phyloP scores from a whole-genome alignment of 2,888 invertebrate species.

The Anticlea derivata region DNA sequence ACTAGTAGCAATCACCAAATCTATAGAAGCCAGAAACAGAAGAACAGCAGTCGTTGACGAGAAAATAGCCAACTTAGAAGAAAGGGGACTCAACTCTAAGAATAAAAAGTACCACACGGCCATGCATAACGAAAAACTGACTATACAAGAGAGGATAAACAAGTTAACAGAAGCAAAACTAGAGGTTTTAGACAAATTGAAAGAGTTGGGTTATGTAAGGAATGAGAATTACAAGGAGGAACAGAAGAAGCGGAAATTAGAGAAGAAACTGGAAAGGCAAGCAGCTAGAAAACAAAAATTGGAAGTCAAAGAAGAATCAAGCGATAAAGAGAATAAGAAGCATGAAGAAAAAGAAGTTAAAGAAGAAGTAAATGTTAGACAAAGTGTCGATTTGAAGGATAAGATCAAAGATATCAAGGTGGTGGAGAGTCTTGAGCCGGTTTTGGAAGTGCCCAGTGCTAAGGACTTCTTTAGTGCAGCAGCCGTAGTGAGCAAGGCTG shows the following conservation, averaged over 20 bases:
- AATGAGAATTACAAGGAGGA: constrained; percentile 33
- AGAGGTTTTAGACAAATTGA: constrained; percentile 44
- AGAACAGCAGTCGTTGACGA: constrained; percentile 50
- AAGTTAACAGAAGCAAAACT: constrained; percentile 54
- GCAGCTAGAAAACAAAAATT: constrained; percentile 18
- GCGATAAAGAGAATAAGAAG: constrained; percentile 26
- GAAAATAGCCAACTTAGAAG: constrained; percentile 64
- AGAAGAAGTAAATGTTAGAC: constrained; percentile 38
- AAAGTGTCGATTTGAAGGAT: constrained; percentile 23
- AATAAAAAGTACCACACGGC: constrained; percentile 69
- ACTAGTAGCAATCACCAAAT: constrained; percentile 52
- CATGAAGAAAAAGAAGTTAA: constrained; percentile 37
- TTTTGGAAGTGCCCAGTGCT: constrained; percentile 64
- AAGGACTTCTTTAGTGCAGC: constrained; percentile 64
- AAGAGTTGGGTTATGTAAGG: constrained; percentile 43
- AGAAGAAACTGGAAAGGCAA: constrained; percentile 32
- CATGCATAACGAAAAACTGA: constrained; percentile 62
- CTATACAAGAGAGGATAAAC: constrained; percentile 51
- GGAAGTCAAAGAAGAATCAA: constrained; percentile 28
- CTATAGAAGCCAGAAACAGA: constrained; percentile 51
- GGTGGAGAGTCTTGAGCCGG: constrained; percentile 56
- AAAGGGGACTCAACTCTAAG: constrained; percentile 53
- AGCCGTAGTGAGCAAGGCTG: constrained; percentile 27
- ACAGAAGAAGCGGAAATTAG: constrained; percentile 32
- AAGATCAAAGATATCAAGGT: constrained; percentile 31